phyloP scores from a whole-genome alignment of 2,113 vertebrate species.

The Epinephelus cyanopodus region DNA sequence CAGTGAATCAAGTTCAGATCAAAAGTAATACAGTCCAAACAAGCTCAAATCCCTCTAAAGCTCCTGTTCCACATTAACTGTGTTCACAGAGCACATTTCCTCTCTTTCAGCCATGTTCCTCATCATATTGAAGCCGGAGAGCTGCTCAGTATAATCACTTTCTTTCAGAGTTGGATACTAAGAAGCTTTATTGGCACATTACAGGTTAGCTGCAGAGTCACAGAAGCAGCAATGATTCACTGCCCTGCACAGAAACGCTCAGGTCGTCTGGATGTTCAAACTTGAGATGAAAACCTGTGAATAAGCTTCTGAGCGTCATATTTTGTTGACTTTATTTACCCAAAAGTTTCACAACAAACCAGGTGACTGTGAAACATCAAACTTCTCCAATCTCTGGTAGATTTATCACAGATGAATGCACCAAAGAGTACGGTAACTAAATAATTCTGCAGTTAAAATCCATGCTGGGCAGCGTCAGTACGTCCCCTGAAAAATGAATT shows the following conservation, averaged over 20 bases:
- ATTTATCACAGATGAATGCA: not conserved
- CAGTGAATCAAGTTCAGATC: not conserved
- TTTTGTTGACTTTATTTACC: not conserved
- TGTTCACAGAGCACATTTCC: not conserved
- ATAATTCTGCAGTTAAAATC: not conserved
- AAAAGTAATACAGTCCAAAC: not conserved
- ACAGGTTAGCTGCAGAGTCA: not conserved
- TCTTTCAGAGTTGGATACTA: conserved; percentile 1
- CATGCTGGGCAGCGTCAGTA: not conserved
- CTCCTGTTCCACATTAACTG: not conserved
- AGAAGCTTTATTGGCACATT: conserved; percentile 13
- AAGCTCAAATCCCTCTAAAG: not conserved
- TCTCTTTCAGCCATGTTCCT: not conserved
- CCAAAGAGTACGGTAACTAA: not conserved
- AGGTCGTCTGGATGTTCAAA: not conserved
- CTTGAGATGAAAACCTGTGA: not conserved
- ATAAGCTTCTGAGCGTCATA: not conserved
- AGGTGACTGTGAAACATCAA: not conserved
- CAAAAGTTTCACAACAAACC: not conserved
- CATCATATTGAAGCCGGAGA: not conserved
- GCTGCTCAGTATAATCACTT: conserved; percentile 12
- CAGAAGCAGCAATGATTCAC: not conserved
- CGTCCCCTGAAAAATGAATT: conserved; percentile 14
- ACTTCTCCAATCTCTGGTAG: not conserved
- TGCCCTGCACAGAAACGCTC: not conserved